phyloP scores from a whole-genome alignment of 2,113 vertebrate species.

The Gasterosteus nipponicus region DNA sequence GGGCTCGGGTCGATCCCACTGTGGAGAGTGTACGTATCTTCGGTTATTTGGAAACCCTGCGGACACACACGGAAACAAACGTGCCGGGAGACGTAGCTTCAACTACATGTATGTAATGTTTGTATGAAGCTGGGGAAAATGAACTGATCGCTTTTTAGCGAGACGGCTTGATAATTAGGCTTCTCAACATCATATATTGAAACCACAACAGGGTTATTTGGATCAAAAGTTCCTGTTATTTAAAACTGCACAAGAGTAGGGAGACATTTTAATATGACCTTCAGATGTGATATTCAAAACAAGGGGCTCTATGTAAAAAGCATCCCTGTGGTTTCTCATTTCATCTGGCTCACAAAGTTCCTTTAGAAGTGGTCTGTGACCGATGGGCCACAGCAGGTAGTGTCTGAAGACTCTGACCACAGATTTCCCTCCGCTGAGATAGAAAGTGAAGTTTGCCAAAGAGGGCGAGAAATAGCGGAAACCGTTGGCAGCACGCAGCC shows the following conservation, averaged over 20 bases:
- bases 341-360: not conserved
- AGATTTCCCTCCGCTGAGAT: not conserved
- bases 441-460: not conserved
- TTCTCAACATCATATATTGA: not conserved
- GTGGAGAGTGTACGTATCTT: conserved; percentile 90
- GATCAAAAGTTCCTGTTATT: not conserved
- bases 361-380: not conserved
- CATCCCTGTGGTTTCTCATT: not conserved
- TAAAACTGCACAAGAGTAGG: not conserved
- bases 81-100: not conserved
- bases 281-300: not conserved
- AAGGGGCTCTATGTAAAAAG: not conserved
- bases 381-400: not conserved
- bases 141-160: not conserved
- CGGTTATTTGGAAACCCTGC: not conserved
- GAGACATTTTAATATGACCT: not conserved
- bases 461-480: not conserved
- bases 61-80: not conserved
- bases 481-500: not conserved
- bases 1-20: conserved; percentile 94
- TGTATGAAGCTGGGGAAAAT: not conserved
- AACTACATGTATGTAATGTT: not conserved
- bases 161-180: not conserved
- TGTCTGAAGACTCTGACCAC: not conserved
- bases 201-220: not conserved